Evolutionary conservation across 2,797 vertebrate genomes (phyloP).

Genomic region (Brachyrhaphis roseni): DNA sequence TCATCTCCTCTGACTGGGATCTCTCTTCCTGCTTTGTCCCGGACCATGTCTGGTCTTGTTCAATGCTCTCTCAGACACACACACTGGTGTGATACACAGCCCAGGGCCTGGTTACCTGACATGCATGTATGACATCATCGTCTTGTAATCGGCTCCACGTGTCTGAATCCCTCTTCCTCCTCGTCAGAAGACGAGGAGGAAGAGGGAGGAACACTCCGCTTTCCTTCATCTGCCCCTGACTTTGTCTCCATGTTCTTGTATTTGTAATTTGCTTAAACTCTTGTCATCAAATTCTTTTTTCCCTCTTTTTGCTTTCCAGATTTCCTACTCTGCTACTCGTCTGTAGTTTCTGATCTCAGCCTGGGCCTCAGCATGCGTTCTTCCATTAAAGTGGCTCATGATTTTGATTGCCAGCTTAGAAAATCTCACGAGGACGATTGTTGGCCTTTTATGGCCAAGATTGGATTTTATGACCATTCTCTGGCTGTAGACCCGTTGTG

Average conservation of each 20-base stretch:
- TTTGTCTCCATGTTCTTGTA: conserved; percentile 28
- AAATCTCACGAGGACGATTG: conserved; percentile 27
- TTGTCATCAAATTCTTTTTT: background rate
- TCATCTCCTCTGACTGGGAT: conserved; percentile 22
- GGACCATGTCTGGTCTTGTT: conserved; percentile 50
- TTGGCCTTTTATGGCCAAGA: conserved; percentile 62
- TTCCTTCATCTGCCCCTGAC: conserved; percentile 24
- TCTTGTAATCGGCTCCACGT: conserved; percentile 67
- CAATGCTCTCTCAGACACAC: conserved; percentile 39
- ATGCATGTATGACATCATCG: conserved; percentile 69
- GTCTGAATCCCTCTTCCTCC: conserved; percentile 29
- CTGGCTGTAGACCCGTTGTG: conserved; percentile 38
- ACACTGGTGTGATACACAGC: conserved; percentile 37
- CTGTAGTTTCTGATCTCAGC: conserved; percentile 41
- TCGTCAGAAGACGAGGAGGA: background rate
- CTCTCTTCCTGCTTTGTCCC: background rate
- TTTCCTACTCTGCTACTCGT: background rate
- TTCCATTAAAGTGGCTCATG: conserved; percentile 39
- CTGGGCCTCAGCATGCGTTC: conserved; percentile 29
- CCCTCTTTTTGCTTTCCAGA: background rate
- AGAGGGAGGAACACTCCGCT: too few species aligned
- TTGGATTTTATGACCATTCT: conserved; percentile 33
- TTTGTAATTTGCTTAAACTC: conserved; percentile 27
- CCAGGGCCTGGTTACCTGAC: conserved; percentile 71
- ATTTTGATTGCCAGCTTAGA: conserved; percentile 46